These are phyloP conservation scores for Arnoldichthys spilopterus DNA, from an alignment of 2,797 vertebrate genomes.

Conservation along the genomic window DNA sequence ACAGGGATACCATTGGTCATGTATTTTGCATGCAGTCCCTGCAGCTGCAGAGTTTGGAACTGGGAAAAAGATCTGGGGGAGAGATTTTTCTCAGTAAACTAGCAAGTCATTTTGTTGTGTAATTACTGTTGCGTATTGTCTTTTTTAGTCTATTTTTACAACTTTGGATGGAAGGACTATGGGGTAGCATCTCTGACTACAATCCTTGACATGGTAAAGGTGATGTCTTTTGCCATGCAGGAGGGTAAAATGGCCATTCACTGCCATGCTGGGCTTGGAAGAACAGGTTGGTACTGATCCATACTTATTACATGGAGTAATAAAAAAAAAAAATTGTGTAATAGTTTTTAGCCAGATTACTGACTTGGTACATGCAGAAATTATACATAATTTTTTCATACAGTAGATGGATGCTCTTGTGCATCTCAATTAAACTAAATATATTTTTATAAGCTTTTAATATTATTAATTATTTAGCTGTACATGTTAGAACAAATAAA, in stretches of 20 bases:
- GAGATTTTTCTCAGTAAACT: no score
- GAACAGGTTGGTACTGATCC: constrained; percentile 83
- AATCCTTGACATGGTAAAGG: constrained; percentile 98
- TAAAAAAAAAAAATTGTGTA: no score
- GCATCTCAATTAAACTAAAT: no score
- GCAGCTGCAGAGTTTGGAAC: background rate
- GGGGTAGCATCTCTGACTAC: constrained; percentile 95
- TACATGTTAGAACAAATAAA: no score
- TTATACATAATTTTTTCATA: no score
- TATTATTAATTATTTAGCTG: no score
- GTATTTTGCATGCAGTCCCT: background rate
- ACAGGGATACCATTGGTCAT: background rate
- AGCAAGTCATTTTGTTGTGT: no score
- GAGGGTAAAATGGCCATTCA: constrained; percentile 95
- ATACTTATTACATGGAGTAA: constrained; percentile 18
- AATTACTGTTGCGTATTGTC: background rate
- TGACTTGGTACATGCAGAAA: no score
- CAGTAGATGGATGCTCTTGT: no score
- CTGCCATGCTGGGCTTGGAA: constrained; percentile 95
- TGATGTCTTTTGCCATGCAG: constrained; percentile 95
- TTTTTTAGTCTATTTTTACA: constrained; percentile 95
- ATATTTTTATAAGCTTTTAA: no score
- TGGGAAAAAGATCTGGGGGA: no score
- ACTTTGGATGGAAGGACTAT: constrained; percentile 99
- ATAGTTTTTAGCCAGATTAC: no score